Evolutionary conservation across 2,797 vertebrate genomes (phyloP), one percentile per base, ranked within the genome.

Genomic region (Lithobates pipiens): DNA sequence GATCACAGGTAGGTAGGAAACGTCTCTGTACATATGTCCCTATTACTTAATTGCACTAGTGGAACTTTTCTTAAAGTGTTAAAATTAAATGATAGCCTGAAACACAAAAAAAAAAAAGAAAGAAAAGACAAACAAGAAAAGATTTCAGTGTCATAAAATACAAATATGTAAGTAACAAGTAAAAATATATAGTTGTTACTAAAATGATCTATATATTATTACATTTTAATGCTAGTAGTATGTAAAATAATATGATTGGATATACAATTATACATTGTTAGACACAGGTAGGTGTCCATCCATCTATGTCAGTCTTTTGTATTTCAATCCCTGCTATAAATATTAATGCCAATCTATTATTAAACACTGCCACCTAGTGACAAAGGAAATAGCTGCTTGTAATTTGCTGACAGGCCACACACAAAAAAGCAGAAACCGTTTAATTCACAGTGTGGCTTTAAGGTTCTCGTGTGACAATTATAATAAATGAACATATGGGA

Each of bases 311-410:
- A 25, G 65, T 67, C 65, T 32, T 72, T 39, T 72, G 23, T 80
- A 72, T 80, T 67, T 72, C 11, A 16, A 61, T 34, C 0, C 11
- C 42, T 34, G n/a, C 18, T 46, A 69, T 57, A 70, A 25, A 76
- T 73, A 15, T 54, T 46, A 27, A 34, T 70, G 10, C 18, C 18
- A 67, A 79, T 80, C 29, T 18, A 15, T 76, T 71, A 73, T 70
- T 61, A 81, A 81, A 82, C 72, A 86, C 8, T 80, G 72, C 65
- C 84, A 86, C 73, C 84, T 42, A 81, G 78, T 76, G 84, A 72
- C 39, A 23, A 54, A 34, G 67, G 34, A 54, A 34, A n/a, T 23
- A 61, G 54, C 54, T 61, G 54, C 54, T 61, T 23, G 5, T 23
- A 23, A 7, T n/a, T 61, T 23, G 21, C 21, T 61, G 10, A 61